phyloP scores from a whole-genome alignment of 2,113 vertebrate species.

The Coracopsis vasa region DNA sequence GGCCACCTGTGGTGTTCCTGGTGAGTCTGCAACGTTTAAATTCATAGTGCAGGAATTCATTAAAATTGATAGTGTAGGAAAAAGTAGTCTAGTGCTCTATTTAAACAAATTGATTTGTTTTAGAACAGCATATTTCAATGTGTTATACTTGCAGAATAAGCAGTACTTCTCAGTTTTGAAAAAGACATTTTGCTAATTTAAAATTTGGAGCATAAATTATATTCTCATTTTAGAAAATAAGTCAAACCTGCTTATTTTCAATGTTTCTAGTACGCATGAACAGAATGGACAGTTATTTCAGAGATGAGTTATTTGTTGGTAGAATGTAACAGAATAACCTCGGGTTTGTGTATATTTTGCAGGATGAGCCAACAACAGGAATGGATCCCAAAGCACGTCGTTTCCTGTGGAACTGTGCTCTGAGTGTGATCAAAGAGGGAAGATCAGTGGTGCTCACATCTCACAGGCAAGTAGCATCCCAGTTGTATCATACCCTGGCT shows the following conservation, averaged over 20 bases:
- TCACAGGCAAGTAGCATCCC: slow-evolving; percentile 81
- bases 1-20: slow-evolving; percentile 95
- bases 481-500: background rate
- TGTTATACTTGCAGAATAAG: background rate
- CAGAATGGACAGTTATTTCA: background rate
- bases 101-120: background rate
- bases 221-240: background rate
- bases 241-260: background rate
- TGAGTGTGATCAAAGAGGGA: slow-evolving; percentile 91
- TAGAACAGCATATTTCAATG: background rate
- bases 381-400: slow-evolving; percentile 97
- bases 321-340: background rate
- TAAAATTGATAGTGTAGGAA: background rate
- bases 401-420: slow-evolving; percentile 94
- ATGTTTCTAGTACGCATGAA: background rate
- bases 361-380: slow-evolving; percentile 98
- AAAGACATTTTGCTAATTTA: background rate
- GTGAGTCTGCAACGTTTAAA: slow-evolving; percentile 75
- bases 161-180: background rate
- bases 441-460: slow-evolving; percentile 95
- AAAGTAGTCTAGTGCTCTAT: background rate
- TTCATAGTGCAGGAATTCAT: too few species aligned
- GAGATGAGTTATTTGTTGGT: background rate
- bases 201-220: background rate
- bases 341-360: background rate